Percentiles rank a stretch among this genome's conserved stretches.
phyloP scores from a whole-genome alignment of 2,797 vertebrate genomes.

The Ambastaia sidthimunki region DNA sequence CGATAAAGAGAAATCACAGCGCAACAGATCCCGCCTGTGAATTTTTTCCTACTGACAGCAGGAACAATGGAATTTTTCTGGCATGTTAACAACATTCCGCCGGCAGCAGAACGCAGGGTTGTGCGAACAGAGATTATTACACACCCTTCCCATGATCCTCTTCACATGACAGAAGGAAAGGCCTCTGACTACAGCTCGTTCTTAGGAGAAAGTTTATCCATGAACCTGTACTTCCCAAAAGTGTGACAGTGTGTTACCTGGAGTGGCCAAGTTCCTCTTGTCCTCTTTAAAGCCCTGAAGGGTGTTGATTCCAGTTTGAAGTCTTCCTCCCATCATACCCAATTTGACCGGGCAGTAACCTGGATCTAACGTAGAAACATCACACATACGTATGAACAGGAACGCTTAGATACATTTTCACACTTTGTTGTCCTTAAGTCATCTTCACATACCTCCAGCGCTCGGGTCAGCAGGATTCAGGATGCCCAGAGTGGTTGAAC shows the following conservation, averaged over 20 bases:
- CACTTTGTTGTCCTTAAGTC: neutral
- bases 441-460: conserved; percentile 79
- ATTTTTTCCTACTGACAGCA: neutral
- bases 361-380: conserved; percentile 75
- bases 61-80: neutral
- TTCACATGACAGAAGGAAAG: conserved; percentile 14
- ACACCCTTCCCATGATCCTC: conserved; percentile 26
- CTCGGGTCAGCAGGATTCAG: conserved; percentile 87
- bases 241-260: conserved; percentile 76
- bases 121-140: conserved; percentile 18
- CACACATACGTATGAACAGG: neutral
- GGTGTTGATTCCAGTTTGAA: conserved; percentile 92
- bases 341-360: conserved; percentile 90
- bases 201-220: neutral
- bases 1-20: neutral
- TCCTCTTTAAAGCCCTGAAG: conserved; percentile 97
- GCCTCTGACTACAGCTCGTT: neutral
- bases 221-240: neutral
- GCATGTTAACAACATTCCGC: conserved; percentile 12
- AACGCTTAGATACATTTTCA: neutral
- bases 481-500: conserved; percentile 92
- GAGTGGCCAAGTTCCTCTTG: conserved; percentile 93
- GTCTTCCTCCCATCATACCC: conserved; percentile 90
- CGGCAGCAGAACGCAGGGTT: neutral
- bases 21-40: neutral